Percentiles rank a stretch among this genome's conserved stretches.
Evolutionary conservation across 1,140 invertebrate genomes (phyloP).

Genomic region (Ectropis grisescens): DNA sequence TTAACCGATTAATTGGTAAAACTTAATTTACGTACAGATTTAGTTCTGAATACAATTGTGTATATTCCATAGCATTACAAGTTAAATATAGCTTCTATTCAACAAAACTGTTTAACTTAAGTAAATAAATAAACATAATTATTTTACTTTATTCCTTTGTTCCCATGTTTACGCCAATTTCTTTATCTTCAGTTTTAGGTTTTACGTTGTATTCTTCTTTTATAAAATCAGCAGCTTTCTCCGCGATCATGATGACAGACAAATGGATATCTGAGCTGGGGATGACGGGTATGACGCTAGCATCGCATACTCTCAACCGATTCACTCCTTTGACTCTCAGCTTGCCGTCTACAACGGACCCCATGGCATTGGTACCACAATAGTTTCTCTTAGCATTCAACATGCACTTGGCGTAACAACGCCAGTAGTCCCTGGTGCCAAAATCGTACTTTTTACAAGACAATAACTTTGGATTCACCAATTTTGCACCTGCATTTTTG

Average conservation of each 20-base stretch:
- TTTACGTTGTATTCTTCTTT: neutral
- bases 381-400: constrained; percentile 50
- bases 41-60: too few species aligned
- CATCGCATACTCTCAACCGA: constrained; percentile 20
- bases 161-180: neutral
- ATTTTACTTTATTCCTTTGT: neutral
- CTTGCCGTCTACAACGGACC: constrained; percentile 44
- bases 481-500: constrained; percentile 3
- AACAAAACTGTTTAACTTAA: too few species aligned
- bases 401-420: constrained; percentile 37
- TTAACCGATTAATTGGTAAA: too few species aligned
- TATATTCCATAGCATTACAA: too few species aligned
- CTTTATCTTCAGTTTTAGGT: neutral
- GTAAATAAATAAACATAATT: too few species aligned
- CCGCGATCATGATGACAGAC: constrained; percentile 10
- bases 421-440: constrained; percentile 29
- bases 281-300: constrained; percentile 15
- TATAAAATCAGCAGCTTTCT: constrained; percentile 4
- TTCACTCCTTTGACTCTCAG: constrained; percentile 49
- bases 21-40: too few species aligned
- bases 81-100: too few species aligned
- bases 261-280: constrained; percentile 16
- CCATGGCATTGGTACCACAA: constrained; percentile 67
- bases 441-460: neutral
- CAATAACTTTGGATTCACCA: constrained; percentile 1